A percentile compares a stretch with the other conserved stretches of the same genome.
Conservation (phyloP, 2,797 vertebrate species). For the Melanogrammus aeglefinus region DNA sequence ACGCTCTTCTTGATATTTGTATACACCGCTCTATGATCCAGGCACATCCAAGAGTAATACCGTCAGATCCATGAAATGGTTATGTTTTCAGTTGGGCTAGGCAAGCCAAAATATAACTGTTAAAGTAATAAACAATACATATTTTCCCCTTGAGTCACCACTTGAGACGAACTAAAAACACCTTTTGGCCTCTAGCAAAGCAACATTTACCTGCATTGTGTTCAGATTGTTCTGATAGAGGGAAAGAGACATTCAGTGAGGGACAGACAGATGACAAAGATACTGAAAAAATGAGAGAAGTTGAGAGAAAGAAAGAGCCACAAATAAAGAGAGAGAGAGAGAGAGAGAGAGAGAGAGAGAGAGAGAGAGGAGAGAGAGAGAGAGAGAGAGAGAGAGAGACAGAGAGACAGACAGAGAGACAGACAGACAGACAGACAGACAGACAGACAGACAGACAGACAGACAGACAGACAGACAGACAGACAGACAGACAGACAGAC, state of each 20-base stretch:
- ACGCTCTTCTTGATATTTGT: not conserved
- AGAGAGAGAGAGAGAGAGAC: too few species aligned
- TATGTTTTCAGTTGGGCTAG: not conserved
- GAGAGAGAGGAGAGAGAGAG: too few species aligned
- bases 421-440: too few species aligned
- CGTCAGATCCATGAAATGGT: not conserved
- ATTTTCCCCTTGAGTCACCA: not conserved
- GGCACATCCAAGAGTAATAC: not conserved
- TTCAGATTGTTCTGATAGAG: not conserved
- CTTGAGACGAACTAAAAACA: not conserved
- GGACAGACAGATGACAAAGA: not conserved
- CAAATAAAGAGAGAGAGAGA: constrained; percentile 29
- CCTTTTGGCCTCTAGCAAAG: not conserved
- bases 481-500: too few species aligned
- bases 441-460: too few species aligned
- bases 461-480: too few species aligned
- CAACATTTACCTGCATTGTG: not conserved
- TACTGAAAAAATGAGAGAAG: too few species aligned
- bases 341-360: constrained; percentile 22
- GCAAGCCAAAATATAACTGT: not conserved
- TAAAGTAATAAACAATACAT: not conserved
- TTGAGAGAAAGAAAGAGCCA: not conserved
- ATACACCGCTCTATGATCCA: not conserved
- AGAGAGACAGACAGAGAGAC: too few species aligned
- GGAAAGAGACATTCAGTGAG: not conserved